phyloP scores from a whole-genome alignment of 2,888 invertebrate species.

The Parochlus steinenii region DNA sequence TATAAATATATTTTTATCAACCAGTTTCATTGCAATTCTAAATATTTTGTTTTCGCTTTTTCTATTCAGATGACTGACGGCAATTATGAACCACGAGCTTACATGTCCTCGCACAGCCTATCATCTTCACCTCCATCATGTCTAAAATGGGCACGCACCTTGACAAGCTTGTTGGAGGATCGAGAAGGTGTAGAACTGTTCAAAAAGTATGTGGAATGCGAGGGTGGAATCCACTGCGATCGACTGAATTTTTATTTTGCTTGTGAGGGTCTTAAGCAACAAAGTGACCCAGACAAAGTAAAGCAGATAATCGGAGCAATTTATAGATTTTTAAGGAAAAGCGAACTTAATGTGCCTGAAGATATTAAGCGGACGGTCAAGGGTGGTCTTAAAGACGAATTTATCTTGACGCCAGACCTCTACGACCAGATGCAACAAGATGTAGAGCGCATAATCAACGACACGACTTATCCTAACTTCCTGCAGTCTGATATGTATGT shows the following conservation, averaged over 20 bases:
- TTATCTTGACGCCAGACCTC: conserved; percentile 54
- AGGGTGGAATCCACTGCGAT: conserved; percentile 61
- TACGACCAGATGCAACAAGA: conserved; percentile 74
- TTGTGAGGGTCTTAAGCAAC: conserved; percentile 71
- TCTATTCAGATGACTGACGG: conserved; percentile 29
- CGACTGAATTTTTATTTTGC: conserved; percentile 89
- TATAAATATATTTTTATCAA: not conserved
- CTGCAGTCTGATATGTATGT: conserved; percentile 85
- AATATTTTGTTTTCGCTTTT: not conserved
- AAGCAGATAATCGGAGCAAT: conserved; percentile 67
- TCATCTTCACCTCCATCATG: conserved; percentile 47
- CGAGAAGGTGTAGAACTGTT: conserved; percentile 79
- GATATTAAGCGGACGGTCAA: conserved; percentile 64
- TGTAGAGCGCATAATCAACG: conserved; percentile 64
- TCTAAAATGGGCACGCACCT: conserved; percentile 76
- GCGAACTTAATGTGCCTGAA: conserved; percentile 65
- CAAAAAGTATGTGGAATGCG: conserved; percentile 62
- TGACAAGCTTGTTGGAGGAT: conserved; percentile 73
- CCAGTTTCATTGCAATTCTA: not conserved
- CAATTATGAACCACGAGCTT: conserved; percentile 14
- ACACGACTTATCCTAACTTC: conserved; percentile 83
- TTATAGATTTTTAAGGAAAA: conserved; percentile 62
- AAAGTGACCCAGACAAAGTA: conserved; percentile 52
- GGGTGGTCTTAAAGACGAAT: conserved; percentile 51
- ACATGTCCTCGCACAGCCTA: conserved; percentile 22